Percentiles rank a stretch among this genome's conserved stretches.
phyloP scores from a whole-genome alignment of 2,888 invertebrate genomes.

The Panzeria rudis region DNA sequence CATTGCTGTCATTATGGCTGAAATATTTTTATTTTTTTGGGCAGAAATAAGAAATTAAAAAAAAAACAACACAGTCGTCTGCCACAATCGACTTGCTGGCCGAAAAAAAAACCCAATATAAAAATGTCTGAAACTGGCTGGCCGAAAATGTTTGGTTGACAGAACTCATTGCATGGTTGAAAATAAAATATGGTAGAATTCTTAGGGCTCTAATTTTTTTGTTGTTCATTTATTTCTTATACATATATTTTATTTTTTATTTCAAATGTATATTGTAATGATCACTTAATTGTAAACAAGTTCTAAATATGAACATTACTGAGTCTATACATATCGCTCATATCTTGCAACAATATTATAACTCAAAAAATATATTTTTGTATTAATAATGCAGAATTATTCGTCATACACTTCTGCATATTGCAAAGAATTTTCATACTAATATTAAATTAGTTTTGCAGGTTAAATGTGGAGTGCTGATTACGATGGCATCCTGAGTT shows the following conservation, averaged over 20 bases:
- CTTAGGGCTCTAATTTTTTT: background rate
- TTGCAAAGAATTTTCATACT: too few relatives aligned
- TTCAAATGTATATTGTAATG: conserved; percentile 17
- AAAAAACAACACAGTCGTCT: background rate
- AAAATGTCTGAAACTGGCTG: background rate
- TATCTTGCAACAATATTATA: too few relatives aligned
- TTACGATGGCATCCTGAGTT: too few relatives aligned
- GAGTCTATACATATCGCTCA: too few relatives aligned
- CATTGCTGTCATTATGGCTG: conserved; percentile 23
- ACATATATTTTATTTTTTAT: background rate
- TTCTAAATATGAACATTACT: background rate
- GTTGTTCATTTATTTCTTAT: background rate
- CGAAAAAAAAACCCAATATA: background rate
- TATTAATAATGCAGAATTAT: too few relatives aligned
- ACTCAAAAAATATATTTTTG: too few relatives aligned
- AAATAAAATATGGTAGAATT: background rate
- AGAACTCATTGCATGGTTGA: conserved; percentile 10
- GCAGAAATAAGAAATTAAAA: background rate
- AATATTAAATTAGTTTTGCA: too few relatives aligned
- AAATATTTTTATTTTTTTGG: conserved; percentile 12
- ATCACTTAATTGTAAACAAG: conserved; percentile 27
- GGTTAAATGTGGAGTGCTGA: too few relatives aligned
- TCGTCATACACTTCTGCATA: too few relatives aligned
- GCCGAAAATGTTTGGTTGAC: background rate
- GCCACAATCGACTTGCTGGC: background rate